Base-by-base conservation (phyloP, 37 sponge, comb jelly and placozoan species). In the Lycopodina hypogea region DNA sequence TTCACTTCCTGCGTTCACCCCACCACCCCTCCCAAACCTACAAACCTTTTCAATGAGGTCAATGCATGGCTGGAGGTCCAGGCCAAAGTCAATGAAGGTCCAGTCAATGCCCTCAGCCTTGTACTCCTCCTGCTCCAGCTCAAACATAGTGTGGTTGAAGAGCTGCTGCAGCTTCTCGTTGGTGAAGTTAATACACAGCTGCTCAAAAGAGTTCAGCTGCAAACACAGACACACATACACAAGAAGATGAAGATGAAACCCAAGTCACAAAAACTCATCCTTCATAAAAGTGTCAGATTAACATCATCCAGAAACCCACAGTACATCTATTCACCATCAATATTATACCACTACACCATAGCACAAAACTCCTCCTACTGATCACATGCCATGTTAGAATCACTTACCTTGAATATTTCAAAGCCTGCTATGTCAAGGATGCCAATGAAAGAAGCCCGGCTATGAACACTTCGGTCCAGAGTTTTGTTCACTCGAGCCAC, bases 121-220 rank as follows among this genome's bases (percentile, higher is more conserved):
- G 88, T 99, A 99, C 79, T 99, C 99, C 74, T 99, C 96, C 91
- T 95, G 84, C 78, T 99, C 99, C 85, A 99, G 82, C 22, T 93
- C 87, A 82, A 99, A 99, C 99, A 99, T 99, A 71, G 96, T 96
- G 90, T 99, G 94, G 86, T 99, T 99, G 88, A 99, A 99, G 78
- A 99, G 85, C 79, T 99, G 99, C 78, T 99, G 99, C 35, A 99
- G 84, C 82, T 93, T 99, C 94, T 99, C 99, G 87, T 99, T 99
- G 56, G 99, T 99, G 90, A 92, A 96, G 89, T 99, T 99, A 81
- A 99, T 99, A 58, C 99, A 99, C 76, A 99, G 78, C 81, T 99
- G 99, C 85, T 99, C 99, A 69, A 99, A 99, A 2, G 96, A 95
- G 87, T 99, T 99, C 65, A 95, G 48, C 96, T 97, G 81, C 60